Evolutionary conservation across 92 coral and sea anemone species (phyloP).

Genomic region (Epizoanthus ramosus): DNA sequence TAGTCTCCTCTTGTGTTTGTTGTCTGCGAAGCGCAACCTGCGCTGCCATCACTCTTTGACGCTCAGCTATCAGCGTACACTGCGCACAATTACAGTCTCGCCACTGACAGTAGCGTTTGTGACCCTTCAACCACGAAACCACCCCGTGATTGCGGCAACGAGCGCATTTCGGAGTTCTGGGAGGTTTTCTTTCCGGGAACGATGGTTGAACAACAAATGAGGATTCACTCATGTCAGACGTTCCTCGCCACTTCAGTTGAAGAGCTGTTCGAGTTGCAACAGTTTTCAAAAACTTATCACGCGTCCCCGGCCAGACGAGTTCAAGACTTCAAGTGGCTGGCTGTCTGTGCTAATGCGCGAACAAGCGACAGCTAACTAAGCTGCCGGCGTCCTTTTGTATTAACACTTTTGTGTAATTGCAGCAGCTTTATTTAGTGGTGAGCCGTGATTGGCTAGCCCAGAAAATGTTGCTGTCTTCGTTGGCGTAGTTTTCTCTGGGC

Average conservation of each 20-base stretch:
- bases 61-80: conserved; percentile 84
- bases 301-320: not conserved
- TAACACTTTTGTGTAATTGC: conserved; percentile 41
- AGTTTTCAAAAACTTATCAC: conserved; percentile 23
- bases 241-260: not conserved
- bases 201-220: conserved; percentile 66
- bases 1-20: conserved; percentile 95
- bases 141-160: conserved; percentile 87
- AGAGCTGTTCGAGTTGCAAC: conserved; percentile 29
- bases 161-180: conserved; percentile 87
- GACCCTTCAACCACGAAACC: conserved; percentile 87
- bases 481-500: not conserved
- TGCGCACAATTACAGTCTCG: conserved; percentile 85
- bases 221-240: conserved; percentile 66
- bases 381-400: conserved; percentile 38
- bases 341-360: conserved; percentile 40
- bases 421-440: conserved; percentile 26
- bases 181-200: conserved; percentile 76
- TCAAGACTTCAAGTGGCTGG: conserved; percentile 27
- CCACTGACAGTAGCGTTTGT: conserved; percentile 87
- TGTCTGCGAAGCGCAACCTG: conserved; percentile 88
- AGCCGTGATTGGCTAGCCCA: conserved; percentile 33
- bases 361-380: conserved; percentile 29
- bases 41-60: conserved; percentile 93
- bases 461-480: conserved; percentile 42